Conservation (phyloP, 2,888 invertebrate species). For the Cephus runcator region DNA sequence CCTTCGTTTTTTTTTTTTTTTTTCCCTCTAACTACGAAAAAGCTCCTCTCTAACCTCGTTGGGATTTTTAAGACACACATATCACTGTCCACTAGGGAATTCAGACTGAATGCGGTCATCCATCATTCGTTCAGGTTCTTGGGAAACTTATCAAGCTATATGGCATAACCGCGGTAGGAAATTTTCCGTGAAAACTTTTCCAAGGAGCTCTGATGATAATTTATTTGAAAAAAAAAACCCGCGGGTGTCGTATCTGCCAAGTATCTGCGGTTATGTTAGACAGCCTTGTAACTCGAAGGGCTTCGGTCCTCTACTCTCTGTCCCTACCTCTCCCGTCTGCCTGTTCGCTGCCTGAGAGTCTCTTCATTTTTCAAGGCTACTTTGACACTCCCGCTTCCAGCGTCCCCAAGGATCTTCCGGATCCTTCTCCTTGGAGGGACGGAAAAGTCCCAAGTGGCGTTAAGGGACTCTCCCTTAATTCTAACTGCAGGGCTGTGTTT, state of each 20-base stretch:
- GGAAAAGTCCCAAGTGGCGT: neutral
- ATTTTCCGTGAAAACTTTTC: slow-evolving; percentile 2
- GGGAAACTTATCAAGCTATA: neutral
- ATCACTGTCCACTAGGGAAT: neutral
- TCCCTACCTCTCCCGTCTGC: neutral
- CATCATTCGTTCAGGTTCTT: neutral
- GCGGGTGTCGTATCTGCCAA: slow-evolving; percentile 17
- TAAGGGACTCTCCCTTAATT: neutral
- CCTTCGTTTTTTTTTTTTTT: neutral
- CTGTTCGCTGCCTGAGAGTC: neutral
- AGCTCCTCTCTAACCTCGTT: neutral
- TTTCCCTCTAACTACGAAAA: neutral
- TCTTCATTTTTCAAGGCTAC: slow-evolving; percentile 3
- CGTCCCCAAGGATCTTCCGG: neutral
- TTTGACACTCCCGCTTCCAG: neutral
- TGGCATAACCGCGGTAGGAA: neutral
- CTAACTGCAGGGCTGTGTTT: neutral
- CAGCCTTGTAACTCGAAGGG: neutral
- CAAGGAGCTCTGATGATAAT: slow-evolving; percentile 12
- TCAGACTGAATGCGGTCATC: neutral
- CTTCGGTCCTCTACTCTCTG: neutral
- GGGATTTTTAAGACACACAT: neutral
- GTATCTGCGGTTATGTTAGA: neutral
- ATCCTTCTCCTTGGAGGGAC: neutral
- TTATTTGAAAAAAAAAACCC: slow-evolving; percentile 18